Base-by-base conservation (phyloP, 2,113 vertebrate species). In the Cheilinus undulatus region DNA sequence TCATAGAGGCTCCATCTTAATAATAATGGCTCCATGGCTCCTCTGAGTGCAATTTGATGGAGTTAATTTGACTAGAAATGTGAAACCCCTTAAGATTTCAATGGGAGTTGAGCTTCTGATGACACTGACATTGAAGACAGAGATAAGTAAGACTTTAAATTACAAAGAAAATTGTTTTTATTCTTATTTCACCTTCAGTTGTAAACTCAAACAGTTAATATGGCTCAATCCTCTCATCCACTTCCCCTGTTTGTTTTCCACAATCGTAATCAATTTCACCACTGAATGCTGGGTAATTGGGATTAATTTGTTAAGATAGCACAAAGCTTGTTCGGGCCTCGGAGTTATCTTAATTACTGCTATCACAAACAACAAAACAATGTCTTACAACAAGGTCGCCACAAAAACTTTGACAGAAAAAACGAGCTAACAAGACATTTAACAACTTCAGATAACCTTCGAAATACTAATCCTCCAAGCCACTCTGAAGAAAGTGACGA, bases 221-320 rank as follows among this genome's bases (percentile, higher is more conserved):
- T 54, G 13, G 7, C 14, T 63, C 43, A 42, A 1, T 10, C 54
- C 62, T 42, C 17, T 17, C 17, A 23, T 69, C 22, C 12, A 38
- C 5, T 65, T 52, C 32, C 28, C 45, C 20, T 15, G 22, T 78
- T 67, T 1, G 7, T 63, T 80, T 74, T 40, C 48, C 14, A 43
- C 23, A 49, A 71, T 26, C 13, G 14, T 22, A 52, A 69, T 69
- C 22, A 22, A n/a, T 68, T 50, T 59, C 11, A 15, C 20, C 8
- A 12, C 42, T 52, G 38, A 15, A 27, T 17, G n/a, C 58, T 20
- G 27, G 6, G 28, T 85, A 74, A 82, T 76, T 82, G 45, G 56
- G 20, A 74, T 67, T 66, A 7, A 79, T 76, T 51, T 64, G 45
- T 76, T 85, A 62, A 66, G 48, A 53, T 38, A 24, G 27, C 62